phyloP scores from a whole-genome alignment of 2,888 invertebrate species.

The Aporophyla nigra region DNA sequence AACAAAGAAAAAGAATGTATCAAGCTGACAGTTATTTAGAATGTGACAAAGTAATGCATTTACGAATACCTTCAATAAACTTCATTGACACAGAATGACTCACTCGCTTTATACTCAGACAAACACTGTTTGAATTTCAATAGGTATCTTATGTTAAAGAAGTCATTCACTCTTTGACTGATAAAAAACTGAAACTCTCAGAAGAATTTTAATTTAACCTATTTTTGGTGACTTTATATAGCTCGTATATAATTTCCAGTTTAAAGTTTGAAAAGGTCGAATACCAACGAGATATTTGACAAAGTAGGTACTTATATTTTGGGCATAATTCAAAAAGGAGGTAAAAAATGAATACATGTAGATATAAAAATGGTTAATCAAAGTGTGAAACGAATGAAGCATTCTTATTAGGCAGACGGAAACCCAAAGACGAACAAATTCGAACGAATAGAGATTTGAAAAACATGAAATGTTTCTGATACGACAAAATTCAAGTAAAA shows the following conservation, averaged over 20 bases:
- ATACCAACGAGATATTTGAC: slow-evolving; percentile 3
- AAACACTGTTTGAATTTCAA: slow-evolving; percentile 35
- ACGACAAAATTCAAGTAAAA: slow-evolving; percentile 5
- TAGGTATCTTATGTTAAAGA: slow-evolving; percentile 10
- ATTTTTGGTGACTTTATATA: slow-evolving; percentile 1
- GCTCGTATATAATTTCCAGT: background rate
- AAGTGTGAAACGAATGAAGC: background rate
- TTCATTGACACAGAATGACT: slow-evolving; percentile 36
- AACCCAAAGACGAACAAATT: background rate
- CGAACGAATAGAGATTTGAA: background rate
- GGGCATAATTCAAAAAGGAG: background rate
- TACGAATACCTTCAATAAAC: slow-evolving; percentile 45
- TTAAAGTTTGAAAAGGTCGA: background rate
- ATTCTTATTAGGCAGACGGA: background rate
- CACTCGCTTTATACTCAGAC: slow-evolving; percentile 5
- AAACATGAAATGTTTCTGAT: background rate
- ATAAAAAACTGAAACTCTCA: slow-evolving; percentile 2
- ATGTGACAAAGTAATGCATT: slow-evolving; percentile 28
- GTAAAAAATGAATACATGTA: background rate
- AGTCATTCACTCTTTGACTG: slow-evolving; percentile 8
- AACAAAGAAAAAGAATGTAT: slow-evolving; percentile 39
- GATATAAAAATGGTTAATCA: background rate
- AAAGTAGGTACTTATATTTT: background rate
- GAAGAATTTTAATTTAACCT: background rate
- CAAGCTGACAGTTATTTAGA: slow-evolving; percentile 13